Evolutionary conservation across 2,797 vertebrate species (phyloP).

Genomic region (Gila robusta): DNA sequence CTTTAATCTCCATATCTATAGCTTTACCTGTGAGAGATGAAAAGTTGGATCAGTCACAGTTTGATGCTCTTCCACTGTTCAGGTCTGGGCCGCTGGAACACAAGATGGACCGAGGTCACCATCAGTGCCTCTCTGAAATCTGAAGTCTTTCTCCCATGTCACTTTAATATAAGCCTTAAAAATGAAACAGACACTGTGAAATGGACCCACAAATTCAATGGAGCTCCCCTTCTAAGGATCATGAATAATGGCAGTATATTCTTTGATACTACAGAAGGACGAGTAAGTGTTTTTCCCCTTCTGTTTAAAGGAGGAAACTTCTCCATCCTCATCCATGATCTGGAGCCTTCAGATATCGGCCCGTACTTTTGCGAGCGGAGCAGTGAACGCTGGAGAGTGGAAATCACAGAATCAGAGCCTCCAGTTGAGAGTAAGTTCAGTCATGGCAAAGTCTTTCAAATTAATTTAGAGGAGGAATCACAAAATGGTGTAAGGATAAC

Average conservation of each 20-base stretch:
- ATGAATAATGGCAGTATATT: constrained; percentile 7
- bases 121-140: constrained; percentile 40
- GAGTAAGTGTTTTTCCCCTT: constrained; percentile 59
- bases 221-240: constrained; percentile 36
- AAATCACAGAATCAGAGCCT: background rate
- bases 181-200: background rate
- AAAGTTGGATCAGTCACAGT: background rate
- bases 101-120: constrained; percentile 15
- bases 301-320: constrained; percentile 60
- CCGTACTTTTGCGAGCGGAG: constrained; percentile 57
- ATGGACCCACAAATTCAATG: constrained; percentile 50
- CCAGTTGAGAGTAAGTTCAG: background rate
- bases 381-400: constrained; percentile 44
- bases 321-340: constrained; percentile 57
- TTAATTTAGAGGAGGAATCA: background rate
- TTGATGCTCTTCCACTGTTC: background rate
- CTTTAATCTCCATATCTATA: background rate
- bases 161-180: background rate
- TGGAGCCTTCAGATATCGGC: constrained; percentile 56
- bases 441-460: background rate
- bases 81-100: constrained; percentile 1
- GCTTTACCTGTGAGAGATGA: background rate
- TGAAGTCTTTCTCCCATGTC: constrained; percentile 55
- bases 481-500: background rate
- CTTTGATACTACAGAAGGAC: constrained; percentile 54